phyloP scores from a whole-genome alignment of 2,797 vertebrate genomes.

The Cryptoblepharus egeriae region DNA sequence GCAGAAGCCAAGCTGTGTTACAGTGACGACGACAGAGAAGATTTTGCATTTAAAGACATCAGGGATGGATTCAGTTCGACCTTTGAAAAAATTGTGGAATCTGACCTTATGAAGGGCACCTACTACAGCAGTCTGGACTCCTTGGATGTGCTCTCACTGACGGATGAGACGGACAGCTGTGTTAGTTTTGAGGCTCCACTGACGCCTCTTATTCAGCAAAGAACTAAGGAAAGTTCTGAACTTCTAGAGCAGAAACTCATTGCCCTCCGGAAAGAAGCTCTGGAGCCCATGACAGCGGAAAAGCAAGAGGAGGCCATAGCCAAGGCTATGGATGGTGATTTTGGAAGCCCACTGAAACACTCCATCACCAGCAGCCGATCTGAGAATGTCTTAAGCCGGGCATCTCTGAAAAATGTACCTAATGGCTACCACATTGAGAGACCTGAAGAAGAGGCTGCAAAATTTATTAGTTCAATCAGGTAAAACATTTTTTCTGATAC shows the following conservation, averaged over 20 bases:
- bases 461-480: conserved; percentile 90
- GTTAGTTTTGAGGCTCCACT: conserved; percentile 96
- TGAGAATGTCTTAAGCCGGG: conserved; percentile 90
- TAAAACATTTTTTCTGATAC: conserved; percentile 65
- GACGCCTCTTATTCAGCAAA: conserved; percentile 95
- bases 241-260: conserved; percentile 78
- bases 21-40: conserved; percentile 75
- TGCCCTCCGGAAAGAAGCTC: conserved; percentile 65
- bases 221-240: conserved; percentile 89
- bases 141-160: conserved; percentile 92
- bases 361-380: conserved; percentile 94
- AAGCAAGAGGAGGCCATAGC: conserved; percentile 81
- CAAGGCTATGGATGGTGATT: conserved; percentile 68
- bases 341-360: conserved; percentile 88
- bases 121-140: conserved; percentile 98
- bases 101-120: conserved; percentile 91
- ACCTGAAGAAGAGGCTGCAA: conserved; percentile 76
- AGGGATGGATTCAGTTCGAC: conserved; percentile 95
- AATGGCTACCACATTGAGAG: conserved; percentile 89
- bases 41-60: conserved; percentile 82
- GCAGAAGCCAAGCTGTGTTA: conserved; percentile 64
- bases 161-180: conserved; percentile 96
- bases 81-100: conserved; percentile 96
- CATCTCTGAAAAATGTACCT: conserved; percentile 84
- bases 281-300: conserved; percentile 83